phyloP scores from a whole-genome alignment of 2,113 vertebrate genomes.

The Fregetta grallaria region DNA sequence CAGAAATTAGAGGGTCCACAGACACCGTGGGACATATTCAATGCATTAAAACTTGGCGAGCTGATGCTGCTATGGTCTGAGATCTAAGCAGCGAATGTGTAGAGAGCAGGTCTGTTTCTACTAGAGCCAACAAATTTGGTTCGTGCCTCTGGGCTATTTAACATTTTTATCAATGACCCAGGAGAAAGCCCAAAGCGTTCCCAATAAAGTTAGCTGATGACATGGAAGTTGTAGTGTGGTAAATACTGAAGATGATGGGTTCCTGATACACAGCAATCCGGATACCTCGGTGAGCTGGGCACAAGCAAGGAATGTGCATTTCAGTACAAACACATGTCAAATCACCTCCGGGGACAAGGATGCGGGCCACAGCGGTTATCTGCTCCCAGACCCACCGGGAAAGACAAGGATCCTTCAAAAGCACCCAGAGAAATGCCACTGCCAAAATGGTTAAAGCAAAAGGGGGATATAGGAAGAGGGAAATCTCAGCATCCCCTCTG shows the following conservation, averaged over 20 bases:
- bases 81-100: neutral
- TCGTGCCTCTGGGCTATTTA: slow-evolving; percentile 18
- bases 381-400: neutral
- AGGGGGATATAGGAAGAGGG: neutral
- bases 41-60: slow-evolving; percentile 47
- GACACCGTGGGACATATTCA: neutral
- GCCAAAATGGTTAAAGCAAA: neutral
- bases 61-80: neutral
- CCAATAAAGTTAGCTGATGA: slow-evolving; percentile 15
- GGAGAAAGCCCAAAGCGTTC: neutral
- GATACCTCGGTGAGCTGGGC: neutral
- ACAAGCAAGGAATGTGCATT: neutral
- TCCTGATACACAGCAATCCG: neutral
- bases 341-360: neutral
- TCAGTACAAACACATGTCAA: neutral
- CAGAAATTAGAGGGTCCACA: neutral
- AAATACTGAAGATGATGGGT: neutral
- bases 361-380: fast-evolving
- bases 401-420: neutral
- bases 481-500: neutral
- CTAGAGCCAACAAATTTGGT: slow-evolving; percentile 32
- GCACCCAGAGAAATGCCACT: neutral
- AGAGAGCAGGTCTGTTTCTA: neutral
- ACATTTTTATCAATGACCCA: slow-evolving; percentile 40
- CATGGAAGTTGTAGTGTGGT: neutral